phyloP scores from a whole-genome alignment of 2,113 vertebrate genomes.

The Hemichromis elongatus region DNA sequence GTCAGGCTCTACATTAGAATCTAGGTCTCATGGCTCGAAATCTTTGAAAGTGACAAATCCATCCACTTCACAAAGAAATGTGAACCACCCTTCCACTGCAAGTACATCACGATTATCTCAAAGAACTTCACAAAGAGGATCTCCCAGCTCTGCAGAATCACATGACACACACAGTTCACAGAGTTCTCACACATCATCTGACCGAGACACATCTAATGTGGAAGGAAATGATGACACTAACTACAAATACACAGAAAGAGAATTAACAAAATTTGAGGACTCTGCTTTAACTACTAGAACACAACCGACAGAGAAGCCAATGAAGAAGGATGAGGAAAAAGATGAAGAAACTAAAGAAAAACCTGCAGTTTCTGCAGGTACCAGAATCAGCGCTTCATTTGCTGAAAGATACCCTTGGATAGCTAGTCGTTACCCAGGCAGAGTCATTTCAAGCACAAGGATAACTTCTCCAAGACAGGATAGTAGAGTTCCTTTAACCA shows the following conservation, averaged over 20 bases:
- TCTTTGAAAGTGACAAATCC: background rate
- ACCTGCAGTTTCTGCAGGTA: conserved; percentile 3
- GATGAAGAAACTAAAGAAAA: conserved; percentile 18
- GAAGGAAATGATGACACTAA: conserved; percentile 5
- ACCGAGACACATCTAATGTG: conserved; percentile 1
- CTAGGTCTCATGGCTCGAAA: conserved; percentile 9
- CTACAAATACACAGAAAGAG: conserved; percentile 13
- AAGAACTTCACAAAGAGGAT: background rate
- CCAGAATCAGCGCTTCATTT: conserved; percentile 41
- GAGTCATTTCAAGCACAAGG: conserved; percentile 13
- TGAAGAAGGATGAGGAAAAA: background rate
- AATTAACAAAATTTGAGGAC: conserved; percentile 34
- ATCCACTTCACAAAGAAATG: background rate
- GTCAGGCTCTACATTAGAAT: background rate
- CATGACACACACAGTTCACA: conserved; percentile 8
- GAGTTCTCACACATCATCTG: conserved; percentile 13
- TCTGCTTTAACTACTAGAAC: conserved; percentile 19
- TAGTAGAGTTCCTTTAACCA: conserved; percentile 42
- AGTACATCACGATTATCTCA: background rate
- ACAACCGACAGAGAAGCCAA: conserved; percentile 1
- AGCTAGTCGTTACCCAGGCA: conserved; percentile 36
- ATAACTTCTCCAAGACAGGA: conserved; percentile 35
- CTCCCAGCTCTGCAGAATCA: conserved; percentile 6
- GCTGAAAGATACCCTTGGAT: conserved; percentile 50
- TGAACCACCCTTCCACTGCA: background rate